These are phyloP conservation scores for Xestia sexstrigata DNA, from an alignment of 2,888 invertebrate species.

Conservation along the genomic window DNA sequence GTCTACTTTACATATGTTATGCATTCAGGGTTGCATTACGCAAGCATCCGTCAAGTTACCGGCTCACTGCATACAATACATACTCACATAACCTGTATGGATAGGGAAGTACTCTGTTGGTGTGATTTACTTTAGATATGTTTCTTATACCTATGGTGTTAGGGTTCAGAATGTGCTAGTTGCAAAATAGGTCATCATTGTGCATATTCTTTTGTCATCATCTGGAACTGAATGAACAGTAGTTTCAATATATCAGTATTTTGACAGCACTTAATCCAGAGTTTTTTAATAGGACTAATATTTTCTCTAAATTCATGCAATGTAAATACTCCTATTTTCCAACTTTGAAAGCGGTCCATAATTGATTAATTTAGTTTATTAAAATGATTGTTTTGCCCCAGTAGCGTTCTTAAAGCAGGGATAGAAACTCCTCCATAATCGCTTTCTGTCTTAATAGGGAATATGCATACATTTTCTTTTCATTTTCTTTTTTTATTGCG, in stretches of 20 bases:
- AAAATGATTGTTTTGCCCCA: neutral
- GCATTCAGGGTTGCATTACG: constrained; percentile 41
- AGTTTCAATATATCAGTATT: neutral
- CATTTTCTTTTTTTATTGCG: no score
- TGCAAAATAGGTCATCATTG: neutral
- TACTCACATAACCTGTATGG: constrained; percentile 23
- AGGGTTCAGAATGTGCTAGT: neutral
- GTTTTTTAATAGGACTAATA: neutral
- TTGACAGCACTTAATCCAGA: neutral
- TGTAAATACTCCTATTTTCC: neutral
- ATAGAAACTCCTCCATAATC: neutral
- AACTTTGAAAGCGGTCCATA: neutral
- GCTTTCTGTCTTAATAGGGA: neutral
- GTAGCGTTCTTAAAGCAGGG: neutral
- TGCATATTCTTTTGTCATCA: neutral
- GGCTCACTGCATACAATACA: constrained; percentile 39
- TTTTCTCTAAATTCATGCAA: neutral
- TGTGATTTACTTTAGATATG: constrained; percentile 8
- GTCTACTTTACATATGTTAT: constrained; percentile 35
- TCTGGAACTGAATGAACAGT: neutral
- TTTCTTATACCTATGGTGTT: neutral
- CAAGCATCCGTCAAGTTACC: constrained; percentile 45
- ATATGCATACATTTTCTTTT: no score
- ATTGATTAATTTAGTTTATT: neutral
- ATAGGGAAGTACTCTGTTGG: constrained; percentile 42